Evolutionary conservation across 2,888 invertebrate species (phyloP).

Genomic region (Microplitis manilae): DNA sequence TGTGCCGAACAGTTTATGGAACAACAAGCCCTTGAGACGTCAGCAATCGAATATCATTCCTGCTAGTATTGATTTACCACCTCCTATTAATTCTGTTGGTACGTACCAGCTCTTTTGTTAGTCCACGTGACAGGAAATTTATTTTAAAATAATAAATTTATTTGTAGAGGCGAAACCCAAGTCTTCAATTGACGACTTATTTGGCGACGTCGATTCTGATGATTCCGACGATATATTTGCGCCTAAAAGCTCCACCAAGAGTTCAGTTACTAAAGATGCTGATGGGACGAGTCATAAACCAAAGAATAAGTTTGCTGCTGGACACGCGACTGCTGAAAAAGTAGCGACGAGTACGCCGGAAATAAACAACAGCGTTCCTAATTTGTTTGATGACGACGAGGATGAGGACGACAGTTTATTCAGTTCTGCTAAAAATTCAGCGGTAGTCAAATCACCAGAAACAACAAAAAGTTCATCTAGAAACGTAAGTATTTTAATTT

Average conservation of each 20-base stretch:
- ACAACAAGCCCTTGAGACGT: conserved; percentile 56
- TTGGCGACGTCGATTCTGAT: conserved; percentile 66
- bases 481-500: conserved; percentile 32
- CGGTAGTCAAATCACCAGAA: conserved; percentile 40
- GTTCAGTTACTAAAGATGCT: conserved; percentile 36
- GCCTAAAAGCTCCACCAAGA: conserved; percentile 57
- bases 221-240: conserved; percentile 68
- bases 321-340: conserved; percentile 43
- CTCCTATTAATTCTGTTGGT: conserved; percentile 66
- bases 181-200: conserved; percentile 69
- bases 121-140: conserved; percentile 1
- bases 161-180: conserved; percentile 65
- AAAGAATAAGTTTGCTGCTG: conserved; percentile 1
- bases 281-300: conserved; percentile 37
- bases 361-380: conserved; percentile 51
- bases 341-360: conserved; percentile 63
- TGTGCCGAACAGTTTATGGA: conserved; percentile 57
- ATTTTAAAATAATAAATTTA: conserved; percentile 5
- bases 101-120: conserved; percentile 37
- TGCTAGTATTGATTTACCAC: conserved; percentile 67
- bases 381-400: conserved; percentile 59
- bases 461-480: conserved; percentile 24
- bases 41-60: conserved; percentile 65
- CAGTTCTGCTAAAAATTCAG: conserved; percentile 45
- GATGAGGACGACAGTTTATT: conserved; percentile 63